phyloP scores from a whole-genome alignment of 1,140 invertebrate genomes.

The Drosophila subobscura region DNA sequence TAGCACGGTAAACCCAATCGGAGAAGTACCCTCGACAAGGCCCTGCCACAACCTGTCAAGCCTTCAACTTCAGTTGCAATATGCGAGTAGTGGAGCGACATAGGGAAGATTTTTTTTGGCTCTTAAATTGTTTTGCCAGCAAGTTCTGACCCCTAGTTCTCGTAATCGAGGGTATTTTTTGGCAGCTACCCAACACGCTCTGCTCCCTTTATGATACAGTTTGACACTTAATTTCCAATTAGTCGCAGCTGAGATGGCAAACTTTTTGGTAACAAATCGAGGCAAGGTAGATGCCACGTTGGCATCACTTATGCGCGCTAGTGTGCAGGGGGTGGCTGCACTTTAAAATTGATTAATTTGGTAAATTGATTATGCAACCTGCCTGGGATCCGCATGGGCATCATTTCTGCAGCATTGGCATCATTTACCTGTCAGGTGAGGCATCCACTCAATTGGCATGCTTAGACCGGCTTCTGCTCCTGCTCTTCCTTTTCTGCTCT shows the following conservation, averaged over 20 bases:
- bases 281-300: background rate
- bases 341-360: constrained; percentile 51
- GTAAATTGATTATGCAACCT: constrained; percentile 59
- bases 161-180: background rate
- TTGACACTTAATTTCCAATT: constrained; percentile 27
- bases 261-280: background rate
- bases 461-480: no score
- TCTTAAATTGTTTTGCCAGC: constrained; percentile 2
- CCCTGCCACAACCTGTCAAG: background rate
- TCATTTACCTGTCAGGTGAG: constrained; percentile 6
- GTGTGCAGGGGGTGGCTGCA: background rate
- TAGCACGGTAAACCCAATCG: no score
- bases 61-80: constrained; percentile 9
- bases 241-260: background rate
- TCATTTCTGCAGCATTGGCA: constrained; percentile 12
- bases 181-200: background rate
- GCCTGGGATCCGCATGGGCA: constrained; percentile 14
- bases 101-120: background rate
- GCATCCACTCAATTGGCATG: constrained; percentile 27
- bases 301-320: constrained; percentile 29
- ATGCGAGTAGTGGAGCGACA: background rate
- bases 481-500: background rate
- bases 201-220: constrained; percentile 2
- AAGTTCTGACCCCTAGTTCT: background rate
- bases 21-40: background rate